phyloP scores from a whole-genome alignment of 2,113 vertebrate species.

The Pionites leucogaster region DNA sequence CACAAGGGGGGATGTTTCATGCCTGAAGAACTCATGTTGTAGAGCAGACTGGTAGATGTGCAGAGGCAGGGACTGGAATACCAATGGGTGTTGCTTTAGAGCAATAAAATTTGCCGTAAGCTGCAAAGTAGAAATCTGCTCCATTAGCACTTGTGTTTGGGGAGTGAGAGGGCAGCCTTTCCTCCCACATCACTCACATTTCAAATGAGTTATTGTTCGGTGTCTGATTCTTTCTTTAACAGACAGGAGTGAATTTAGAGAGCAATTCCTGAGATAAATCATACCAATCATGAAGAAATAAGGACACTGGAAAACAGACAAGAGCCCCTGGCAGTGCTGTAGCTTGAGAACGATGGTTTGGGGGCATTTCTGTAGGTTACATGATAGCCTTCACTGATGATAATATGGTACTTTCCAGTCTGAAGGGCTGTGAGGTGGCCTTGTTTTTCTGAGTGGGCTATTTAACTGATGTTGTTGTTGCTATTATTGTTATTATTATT shows the following conservation, averaged over 20 bases:
- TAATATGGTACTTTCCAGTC: neutral
- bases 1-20: fast-evolving
- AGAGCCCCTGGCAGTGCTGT: neutral
- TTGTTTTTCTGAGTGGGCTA: neutral
- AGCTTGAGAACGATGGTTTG: neutral
- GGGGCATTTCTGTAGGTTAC: neutral
- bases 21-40: neutral
- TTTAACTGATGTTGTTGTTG: neutral
- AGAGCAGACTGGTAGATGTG: neutral
- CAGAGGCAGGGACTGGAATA: neutral
- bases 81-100: neutral
- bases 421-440: neutral
- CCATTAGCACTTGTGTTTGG: neutral
- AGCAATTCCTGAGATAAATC: neutral
- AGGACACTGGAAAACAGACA: neutral
- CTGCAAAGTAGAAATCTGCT: neutral
- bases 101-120: neutral
- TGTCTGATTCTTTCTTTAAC: neutral
- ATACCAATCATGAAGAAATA: neutral
- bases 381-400: neutral
- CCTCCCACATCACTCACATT: neutral
- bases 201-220: neutral
- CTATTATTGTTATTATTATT: neutral
- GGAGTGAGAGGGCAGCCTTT: neutral
- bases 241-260: neutral